Conservation (phyloP, 2,797 vertebrate genomes). For the Danionella dracula region DNA sequence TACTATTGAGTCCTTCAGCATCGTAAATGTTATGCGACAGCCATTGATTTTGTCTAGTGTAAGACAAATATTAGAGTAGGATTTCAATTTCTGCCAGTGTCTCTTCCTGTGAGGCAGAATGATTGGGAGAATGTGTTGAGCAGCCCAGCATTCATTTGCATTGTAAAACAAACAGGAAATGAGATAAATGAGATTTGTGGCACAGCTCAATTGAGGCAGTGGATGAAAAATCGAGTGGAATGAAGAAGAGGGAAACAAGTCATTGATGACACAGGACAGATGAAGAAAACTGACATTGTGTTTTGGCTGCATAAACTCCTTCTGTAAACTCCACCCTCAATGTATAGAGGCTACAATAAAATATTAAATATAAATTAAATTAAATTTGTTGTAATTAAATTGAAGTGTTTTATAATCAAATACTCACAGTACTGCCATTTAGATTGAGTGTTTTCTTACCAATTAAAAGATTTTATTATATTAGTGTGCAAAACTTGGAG, state of each 20-base stretch:
- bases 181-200: conserved; percentile 47
- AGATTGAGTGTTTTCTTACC: no score
- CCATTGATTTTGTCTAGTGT: conserved; percentile 14
- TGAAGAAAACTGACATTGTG: background rate
- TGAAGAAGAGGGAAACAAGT: background rate
- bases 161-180: conserved; percentile 59
- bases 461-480: no score
- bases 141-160: conserved; percentile 54
- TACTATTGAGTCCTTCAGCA: conserved; percentile 15
- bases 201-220: conserved; percentile 31
- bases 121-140: conserved; percentile 16
- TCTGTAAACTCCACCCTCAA: background rate
- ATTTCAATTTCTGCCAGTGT: conserved; percentile 31
- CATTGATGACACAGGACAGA: background rate
- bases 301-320: background rate
- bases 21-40: conserved; percentile 28
- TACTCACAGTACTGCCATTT: no score
- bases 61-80: conserved; percentile 38
- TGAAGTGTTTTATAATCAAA: no score
- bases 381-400: no score
- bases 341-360: no score
- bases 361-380: no score
- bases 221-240: conserved; percentile 13
- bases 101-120: conserved; percentile 15
- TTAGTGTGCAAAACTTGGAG: no score